These are phyloP conservation scores for Porites lobata DNA, from an alignment of 92 coral and sea anemone genomes.

Conservation along the genomic window DNA sequence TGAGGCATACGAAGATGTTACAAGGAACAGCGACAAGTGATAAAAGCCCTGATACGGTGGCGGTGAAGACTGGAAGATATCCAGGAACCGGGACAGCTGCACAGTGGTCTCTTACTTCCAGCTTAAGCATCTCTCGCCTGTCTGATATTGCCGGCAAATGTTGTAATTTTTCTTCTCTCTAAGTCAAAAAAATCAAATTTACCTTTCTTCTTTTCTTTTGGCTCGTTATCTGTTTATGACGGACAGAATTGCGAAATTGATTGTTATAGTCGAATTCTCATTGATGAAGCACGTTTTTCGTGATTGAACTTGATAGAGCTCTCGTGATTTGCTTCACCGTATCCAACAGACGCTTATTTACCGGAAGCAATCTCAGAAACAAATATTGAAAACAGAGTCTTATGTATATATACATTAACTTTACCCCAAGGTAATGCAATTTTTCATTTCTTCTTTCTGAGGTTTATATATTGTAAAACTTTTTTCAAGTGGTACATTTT, in stretches of 20 bases:
- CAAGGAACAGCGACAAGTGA: slow-evolving; percentile 37
- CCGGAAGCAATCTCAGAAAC: slow-evolving; percentile 19
- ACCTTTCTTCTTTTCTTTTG: neutral
- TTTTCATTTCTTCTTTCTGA: neutral
- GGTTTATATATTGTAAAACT: neutral
- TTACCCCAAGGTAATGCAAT: neutral
- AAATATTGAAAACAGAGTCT: neutral
- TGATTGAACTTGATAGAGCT: neutral
- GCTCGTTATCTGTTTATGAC: neutral
- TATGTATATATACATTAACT: neutral
- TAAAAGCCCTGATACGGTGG: slow-evolving; percentile 1
- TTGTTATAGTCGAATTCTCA: slow-evolving; percentile 12
- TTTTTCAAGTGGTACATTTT: neutral
- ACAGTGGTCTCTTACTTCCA: slow-evolving; percentile 13
- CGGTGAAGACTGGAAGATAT: slow-evolving; percentile 24
- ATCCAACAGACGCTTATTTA: neutral
- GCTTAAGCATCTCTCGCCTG: slow-evolving; percentile 12
- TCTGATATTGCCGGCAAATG: neutral
- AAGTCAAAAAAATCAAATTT: neutral
- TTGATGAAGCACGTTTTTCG: neutral
- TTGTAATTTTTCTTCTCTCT: neutral
- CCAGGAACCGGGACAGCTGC: slow-evolving; percentile 5
- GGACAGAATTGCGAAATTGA: neutral
- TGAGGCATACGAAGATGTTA: slow-evolving; percentile 32
- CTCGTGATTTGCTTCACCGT: neutral